These are phyloP conservation scores for Lithophane socia DNA, from an alignment of 2,888 invertebrate species.

Conservation along the genomic window DNA sequence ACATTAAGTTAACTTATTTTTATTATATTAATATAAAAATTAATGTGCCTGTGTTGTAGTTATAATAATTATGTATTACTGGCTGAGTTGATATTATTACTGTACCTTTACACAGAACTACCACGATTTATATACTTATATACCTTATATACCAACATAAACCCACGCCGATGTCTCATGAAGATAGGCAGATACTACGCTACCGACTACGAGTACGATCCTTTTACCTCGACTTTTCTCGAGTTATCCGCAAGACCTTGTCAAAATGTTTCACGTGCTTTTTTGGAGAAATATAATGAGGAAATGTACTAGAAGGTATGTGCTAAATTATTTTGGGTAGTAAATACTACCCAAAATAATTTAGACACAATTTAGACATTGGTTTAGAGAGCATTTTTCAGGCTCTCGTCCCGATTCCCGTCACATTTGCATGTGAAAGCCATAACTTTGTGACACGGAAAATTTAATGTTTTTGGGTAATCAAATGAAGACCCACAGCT, in stretches of 20 bases:
- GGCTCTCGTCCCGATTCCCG: conserved; percentile 58
- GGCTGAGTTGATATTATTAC: background rate
- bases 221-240: background rate
- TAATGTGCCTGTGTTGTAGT: no score
- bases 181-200: background rate
- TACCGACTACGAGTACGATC: no score
- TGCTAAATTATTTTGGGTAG: no score
- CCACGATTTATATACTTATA: background rate
- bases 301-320: background rate
- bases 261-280: background rate
- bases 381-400: no score
- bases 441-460: conserved; percentile 84
- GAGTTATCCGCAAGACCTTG: background rate
- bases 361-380: no score
- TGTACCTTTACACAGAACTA: background rate
- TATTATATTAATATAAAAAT: no score
- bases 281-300: background rate
- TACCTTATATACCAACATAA: background rate
- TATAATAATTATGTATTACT: background rate
- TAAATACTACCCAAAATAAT: background rate
- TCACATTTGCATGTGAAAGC: conserved; percentile 87
- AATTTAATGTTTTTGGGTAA: conserved; percentile 87
- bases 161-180: background rate
- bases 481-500: conserved; percentile 82
- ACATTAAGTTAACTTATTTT: no score